phyloP scores from a whole-genome alignment of 1,140 invertebrate genomes.

The Drosophila nigromelanica region DNA sequence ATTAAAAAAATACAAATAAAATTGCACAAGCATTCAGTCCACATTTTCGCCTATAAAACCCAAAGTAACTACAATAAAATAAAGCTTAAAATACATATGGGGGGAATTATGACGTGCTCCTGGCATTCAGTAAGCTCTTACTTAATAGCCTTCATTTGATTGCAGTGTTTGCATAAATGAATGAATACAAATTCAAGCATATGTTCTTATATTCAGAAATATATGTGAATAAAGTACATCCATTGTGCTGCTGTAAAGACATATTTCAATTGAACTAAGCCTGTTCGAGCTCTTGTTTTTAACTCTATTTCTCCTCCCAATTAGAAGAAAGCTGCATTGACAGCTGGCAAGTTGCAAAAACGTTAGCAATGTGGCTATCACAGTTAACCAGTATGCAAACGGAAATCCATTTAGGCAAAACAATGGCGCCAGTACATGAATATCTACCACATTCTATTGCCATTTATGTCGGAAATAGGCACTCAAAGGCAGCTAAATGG shows the following conservation, averaged over 20 bases:
- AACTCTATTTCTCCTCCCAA: slow-evolving; percentile 22
- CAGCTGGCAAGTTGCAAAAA: background rate
- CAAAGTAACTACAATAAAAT: too few species aligned
- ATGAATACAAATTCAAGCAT: background rate
- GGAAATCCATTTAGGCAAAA: slow-evolving; percentile 30
- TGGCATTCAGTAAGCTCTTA: too few species aligned
- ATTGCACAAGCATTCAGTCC: too few species aligned
- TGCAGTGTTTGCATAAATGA: background rate
- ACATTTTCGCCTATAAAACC: too few species aligned
- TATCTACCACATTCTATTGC: slow-evolving; percentile 16
- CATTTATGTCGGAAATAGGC: slow-evolving; percentile 7
- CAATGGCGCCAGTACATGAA: slow-evolving; percentile 18
- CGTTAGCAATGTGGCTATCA: slow-evolving; percentile 17
- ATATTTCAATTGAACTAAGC: background rate
- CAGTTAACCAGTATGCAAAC: slow-evolving; percentile 8
- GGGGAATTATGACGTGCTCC: background rate
- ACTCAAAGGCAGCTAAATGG: slow-evolving; percentile 15
- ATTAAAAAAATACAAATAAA: too few species aligned
- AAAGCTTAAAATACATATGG: background rate
- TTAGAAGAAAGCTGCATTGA: slow-evolving; percentile 47
- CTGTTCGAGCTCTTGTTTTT: background rate
- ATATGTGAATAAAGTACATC: background rate
- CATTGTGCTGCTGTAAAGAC: background rate
- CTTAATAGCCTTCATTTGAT: background rate
- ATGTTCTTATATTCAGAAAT: background rate